phyloP scores from a whole-genome alignment of 2,797 vertebrate species.

The Margarornis squamiger region DNA sequence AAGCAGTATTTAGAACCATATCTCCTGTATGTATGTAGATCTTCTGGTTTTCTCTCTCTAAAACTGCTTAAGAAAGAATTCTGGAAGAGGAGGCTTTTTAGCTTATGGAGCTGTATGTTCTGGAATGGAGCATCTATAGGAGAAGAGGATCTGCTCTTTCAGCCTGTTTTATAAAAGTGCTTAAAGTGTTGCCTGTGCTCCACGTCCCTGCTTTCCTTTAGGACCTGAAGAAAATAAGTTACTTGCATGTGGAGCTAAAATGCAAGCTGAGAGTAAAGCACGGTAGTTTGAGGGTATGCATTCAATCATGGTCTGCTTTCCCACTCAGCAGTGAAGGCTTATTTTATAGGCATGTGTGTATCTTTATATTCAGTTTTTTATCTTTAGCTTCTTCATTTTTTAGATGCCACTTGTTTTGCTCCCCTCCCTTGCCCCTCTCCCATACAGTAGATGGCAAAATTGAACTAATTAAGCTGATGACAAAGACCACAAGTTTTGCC shows the following conservation, averaged over 20 bases:
- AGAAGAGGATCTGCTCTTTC: background rate
- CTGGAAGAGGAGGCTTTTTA: background rate
- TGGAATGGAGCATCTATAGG: background rate
- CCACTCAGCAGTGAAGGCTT: background rate
- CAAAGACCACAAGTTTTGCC: background rate
- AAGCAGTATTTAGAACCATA: background rate
- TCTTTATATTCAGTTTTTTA: background rate
- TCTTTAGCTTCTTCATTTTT: background rate
- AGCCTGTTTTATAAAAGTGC: background rate
- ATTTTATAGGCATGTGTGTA: background rate
- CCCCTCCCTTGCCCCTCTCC: accelerated
- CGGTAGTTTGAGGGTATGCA: background rate
- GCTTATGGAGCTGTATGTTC: background rate
- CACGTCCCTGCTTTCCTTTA: background rate
- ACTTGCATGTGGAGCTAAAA: background rate
- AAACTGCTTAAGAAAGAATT: background rate
- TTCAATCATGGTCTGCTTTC: background rate
- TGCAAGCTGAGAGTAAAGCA: background rate
- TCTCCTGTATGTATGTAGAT: background rate
- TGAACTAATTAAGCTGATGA: background rate
- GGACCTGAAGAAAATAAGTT: background rate
- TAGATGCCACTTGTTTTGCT: background rate
- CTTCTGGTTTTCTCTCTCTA: background rate
- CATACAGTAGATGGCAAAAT: background rate
- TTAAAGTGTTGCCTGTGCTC: background rate